phyloP scores from a whole-genome alignment of 2,888 invertebrate species.

The Mayetiola destructor region DNA sequence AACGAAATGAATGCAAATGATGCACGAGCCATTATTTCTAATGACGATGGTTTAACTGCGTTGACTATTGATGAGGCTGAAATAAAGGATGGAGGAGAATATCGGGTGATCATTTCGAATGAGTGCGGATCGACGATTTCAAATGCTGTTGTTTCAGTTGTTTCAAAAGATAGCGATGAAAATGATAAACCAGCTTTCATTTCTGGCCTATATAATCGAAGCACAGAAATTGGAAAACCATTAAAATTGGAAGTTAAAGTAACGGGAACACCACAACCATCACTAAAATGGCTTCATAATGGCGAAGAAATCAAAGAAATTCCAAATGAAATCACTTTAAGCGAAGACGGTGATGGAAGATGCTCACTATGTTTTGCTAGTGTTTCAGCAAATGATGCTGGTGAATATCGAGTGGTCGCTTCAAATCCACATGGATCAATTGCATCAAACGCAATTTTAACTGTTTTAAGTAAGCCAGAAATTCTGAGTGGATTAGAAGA shows the following conservation, averaged over 20 bases:
- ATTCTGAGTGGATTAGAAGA: not conserved
- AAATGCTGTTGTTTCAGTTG: constrained; percentile 2
- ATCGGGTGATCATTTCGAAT: constrained; percentile 56
- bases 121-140: constrained; percentile 53
- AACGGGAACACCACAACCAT: constrained; percentile 81
- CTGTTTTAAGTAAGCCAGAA: not conserved
- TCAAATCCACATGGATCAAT: constrained; percentile 38
- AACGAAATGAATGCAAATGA: constrained; percentile 55
- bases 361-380: constrained; percentile 64
- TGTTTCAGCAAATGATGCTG: constrained; percentile 66
- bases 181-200: constrained; percentile 55
- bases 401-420: constrained; percentile 74
- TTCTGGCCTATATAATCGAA: constrained; percentile 37
- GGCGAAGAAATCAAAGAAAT: constrained; percentile 57
- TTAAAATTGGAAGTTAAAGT: constrained; percentile 63
- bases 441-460: not conserved
- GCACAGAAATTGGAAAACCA: constrained; percentile 31
- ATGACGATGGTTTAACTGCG: constrained; percentile 54
- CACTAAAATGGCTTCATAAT: constrained; percentile 73
- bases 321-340: constrained; percentile 42
- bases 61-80: constrained; percentile 49
- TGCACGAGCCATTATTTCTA: constrained; percentile 31
- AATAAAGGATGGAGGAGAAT: constrained; percentile 66
- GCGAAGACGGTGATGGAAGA: constrained; percentile 58
- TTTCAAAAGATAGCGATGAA: not conserved